Evolutionary conservation across 1,140 invertebrate species (phyloP), one percentile per base, ranked within the genome.

Genomic region (Bombus waltoni): DNA sequence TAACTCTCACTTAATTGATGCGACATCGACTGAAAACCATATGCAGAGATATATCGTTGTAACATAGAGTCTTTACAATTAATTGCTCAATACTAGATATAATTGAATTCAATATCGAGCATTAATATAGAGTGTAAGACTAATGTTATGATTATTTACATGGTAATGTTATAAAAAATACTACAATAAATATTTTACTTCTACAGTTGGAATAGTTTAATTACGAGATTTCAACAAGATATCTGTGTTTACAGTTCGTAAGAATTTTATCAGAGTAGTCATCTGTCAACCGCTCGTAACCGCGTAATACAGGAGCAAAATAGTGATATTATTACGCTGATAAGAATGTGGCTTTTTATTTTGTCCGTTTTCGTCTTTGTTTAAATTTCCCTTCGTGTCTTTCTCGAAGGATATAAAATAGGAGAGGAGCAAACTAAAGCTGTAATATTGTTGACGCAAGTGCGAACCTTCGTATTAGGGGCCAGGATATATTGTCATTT

Each of bases 81-180:
- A 92, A 81, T 93, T 92, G 92, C 90, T 94, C 92, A 92, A 88
- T 93, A 93, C 88, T 92, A 90, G 90, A 89, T 93, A 89, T 81
- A 86, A 84, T 83, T 53, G 47, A 53, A 53, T 53, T 53, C 18
- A 91, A 87, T 83, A 85, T 76, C 89, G 83, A 90, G 87, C 85
- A 90, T 76, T 90, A 87, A 82, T 89, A 90, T 90, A 75, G 72
- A 80, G 57, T 59, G 73, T 87, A 85, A 91, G 65, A 83, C 57
- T 88, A 80, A 87, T 83, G 78, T 91, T 85, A 87, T 59, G 44
- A 75, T 90, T 88, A 85, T 82, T 86, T 87, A 76, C 77, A 86
- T 62, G 80, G 75, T 90, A 91, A 90, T 87, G 86, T 88, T 91
- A 83, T 87, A 84, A 90, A 81, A 85, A 87, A 91, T 75, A 75